phyloP scores from a whole-genome alignment of 2,113 vertebrate genomes.

The Marmota monax region DNA sequence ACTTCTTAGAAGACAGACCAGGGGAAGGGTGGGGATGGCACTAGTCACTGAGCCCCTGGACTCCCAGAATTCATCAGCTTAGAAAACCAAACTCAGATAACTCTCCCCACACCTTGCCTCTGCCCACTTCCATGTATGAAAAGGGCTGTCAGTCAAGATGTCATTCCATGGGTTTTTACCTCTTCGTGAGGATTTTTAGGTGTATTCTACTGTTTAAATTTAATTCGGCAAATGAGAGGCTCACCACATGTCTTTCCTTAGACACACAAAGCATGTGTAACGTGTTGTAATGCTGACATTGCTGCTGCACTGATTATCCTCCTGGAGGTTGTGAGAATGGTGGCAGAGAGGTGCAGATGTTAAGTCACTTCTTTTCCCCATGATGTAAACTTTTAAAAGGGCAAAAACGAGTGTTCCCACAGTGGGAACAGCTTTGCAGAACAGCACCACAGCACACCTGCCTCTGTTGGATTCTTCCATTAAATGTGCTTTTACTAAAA shows the following conservation, averaged over 20 bases:
- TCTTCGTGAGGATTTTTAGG: neutral
- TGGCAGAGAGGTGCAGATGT: neutral
- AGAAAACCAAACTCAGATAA: neutral
- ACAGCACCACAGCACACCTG: neutral
- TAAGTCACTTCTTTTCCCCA: neutral
- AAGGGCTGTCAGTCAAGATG: neutral
- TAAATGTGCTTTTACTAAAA: constrained; percentile 24
- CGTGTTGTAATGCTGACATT: neutral
- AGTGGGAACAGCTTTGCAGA: accelerated
- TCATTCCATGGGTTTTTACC: neutral
- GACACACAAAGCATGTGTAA: neutral
- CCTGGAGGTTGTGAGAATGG: neutral
- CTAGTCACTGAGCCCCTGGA: no score
- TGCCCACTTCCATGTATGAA: accelerated
- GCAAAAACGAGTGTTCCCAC: neutral
- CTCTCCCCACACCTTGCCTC: neutral
- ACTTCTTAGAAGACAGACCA: neutral
- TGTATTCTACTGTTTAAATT: neutral
- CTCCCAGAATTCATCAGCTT: neutral
- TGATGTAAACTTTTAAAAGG: neutral
- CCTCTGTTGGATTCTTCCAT: neutral
- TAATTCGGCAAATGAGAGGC: neutral
- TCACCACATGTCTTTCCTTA: neutral
- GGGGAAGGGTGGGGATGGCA: accelerated
- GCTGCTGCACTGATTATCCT: neutral